Conservation (phyloP, 2,797 vertebrate species). For the Nannoperca obscura region DNA sequence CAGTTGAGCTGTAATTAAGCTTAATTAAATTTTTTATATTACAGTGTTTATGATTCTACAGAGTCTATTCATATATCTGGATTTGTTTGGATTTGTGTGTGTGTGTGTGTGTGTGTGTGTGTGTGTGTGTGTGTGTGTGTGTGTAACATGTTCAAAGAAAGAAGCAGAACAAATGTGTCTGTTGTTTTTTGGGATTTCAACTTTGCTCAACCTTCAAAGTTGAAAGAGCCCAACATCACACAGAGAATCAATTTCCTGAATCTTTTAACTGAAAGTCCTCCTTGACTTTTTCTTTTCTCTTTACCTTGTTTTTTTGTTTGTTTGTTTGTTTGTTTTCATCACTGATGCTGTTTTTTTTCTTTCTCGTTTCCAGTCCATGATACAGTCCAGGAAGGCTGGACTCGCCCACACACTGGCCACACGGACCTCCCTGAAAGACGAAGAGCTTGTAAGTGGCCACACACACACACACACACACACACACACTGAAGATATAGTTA, state of each 20-base stretch:
- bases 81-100: too few relatives aligned
- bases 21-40: not conserved
- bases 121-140: too few relatives aligned
- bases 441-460: constrained; percentile 92
- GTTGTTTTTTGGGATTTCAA: not conserved
- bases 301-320: not conserved
- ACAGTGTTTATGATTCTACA: not conserved
- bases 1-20: not conserved
- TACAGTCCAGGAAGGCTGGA: constrained; percentile 95
- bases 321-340: constrained; percentile 7
- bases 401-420: constrained; percentile 93
- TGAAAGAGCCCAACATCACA: constrained; percentile 19
- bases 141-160: too few relatives aligned
- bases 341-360: not conserved
- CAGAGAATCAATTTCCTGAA: not conserved
- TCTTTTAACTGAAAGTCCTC: not conserved
- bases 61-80: not conserved
- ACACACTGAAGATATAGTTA: constrained; percentile 1
- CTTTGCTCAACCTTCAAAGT: constrained; percentile 19
- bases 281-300: not conserved
- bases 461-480: not conserved
- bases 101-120: not conserved
- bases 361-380: constrained; percentile 88
- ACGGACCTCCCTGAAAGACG: constrained; percentile 94
- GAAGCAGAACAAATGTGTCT: not conserved